A percentile compares a stretch with the other conserved stretches of the same genome.
Evolutionary conservation across 2,113 vertebrate genomes (phyloP).

Genomic region (Myodes glareolus): DNA sequence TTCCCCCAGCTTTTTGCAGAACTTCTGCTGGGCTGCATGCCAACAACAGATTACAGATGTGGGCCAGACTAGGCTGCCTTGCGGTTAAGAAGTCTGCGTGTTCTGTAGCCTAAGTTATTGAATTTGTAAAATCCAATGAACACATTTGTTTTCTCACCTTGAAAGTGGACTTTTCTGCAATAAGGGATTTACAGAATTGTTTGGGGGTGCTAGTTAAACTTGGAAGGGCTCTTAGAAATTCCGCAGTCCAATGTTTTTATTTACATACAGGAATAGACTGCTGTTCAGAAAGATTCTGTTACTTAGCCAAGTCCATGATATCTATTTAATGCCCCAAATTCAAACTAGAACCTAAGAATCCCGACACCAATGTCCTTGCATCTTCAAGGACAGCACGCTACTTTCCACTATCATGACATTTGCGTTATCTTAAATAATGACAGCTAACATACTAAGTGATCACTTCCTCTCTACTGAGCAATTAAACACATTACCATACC

Average conservation of each 20-base stretch:
- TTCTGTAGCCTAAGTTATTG: not conserved
- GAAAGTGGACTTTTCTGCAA: conserved; percentile 46
- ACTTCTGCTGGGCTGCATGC: conserved; percentile 60
- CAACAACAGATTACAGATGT: conserved; percentile 49
- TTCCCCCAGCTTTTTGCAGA: conserved; percentile 71
- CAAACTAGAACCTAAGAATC: conserved; percentile 14
- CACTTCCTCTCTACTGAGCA: not conserved
- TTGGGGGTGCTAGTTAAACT: not conserved
- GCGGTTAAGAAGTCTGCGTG: conserved; percentile 15
- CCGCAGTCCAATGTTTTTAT: not conserved
- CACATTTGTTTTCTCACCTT: conserved; percentile 53
- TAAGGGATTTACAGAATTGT: conserved; percentile 2
- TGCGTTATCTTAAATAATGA: conserved; percentile 42
- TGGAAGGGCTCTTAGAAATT: not conserved
- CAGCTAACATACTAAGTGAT: not conserved
- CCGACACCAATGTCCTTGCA: not conserved
- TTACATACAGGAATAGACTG: conserved; percentile 1
- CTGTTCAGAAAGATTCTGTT: not conserved
- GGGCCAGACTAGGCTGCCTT: conserved; percentile 59
- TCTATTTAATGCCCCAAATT: not conserved
- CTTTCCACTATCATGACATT: conserved; percentile 6
- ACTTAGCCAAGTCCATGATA: not conserved
- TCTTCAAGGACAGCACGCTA: not conserved
- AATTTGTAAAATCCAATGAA: not conserved
- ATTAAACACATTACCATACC: not conserved